phyloP scores from a whole-genome alignment of 2,888 invertebrate genomes.

The Chalcis sispes region DNA sequence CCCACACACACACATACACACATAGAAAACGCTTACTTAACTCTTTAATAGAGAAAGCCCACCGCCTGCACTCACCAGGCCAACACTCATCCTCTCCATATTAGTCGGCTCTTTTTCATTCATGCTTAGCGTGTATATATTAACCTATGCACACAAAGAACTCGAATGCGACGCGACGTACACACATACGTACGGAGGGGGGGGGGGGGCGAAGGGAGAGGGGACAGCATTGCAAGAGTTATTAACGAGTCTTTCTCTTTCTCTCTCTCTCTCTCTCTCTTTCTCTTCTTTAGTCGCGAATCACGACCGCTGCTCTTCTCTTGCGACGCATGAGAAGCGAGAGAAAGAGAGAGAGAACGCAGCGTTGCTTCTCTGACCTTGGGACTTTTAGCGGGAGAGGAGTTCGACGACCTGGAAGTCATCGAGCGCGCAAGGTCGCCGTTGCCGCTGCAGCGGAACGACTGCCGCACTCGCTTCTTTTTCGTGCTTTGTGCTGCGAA shows the following conservation, averaged over 20 bases:
- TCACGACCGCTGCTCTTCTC: too few relatives aligned
- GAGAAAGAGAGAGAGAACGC: constrained; percentile 17
- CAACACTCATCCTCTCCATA: too few relatives aligned
- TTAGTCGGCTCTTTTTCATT: constrained; percentile 34
- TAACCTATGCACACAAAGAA: background rate
- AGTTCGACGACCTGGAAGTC: constrained; percentile 57
- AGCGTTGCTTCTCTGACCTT: constrained; percentile 51
- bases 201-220: constrained; percentile 2
- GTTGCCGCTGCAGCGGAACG: too few relatives aligned
- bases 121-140: background rate
- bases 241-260: too few relatives aligned
- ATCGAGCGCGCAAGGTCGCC: constrained; percentile 21
- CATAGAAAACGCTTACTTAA: background rate
- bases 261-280: too few relatives aligned
- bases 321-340: constrained; percentile 19
- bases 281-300: too few relatives aligned
- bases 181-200: background rate
- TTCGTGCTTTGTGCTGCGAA: too few relatives aligned
- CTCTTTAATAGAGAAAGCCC: too few relatives aligned
- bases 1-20: background rate
- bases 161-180: background rate
- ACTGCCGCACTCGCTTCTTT: too few relatives aligned
- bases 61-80: too few relatives aligned
- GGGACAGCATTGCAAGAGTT: background rate
- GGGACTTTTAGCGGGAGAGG: constrained; percentile 56